Evolutionary conservation across 2,113 vertebrate species (phyloP).

Genomic region (Colistium nudipinnis): DNA sequence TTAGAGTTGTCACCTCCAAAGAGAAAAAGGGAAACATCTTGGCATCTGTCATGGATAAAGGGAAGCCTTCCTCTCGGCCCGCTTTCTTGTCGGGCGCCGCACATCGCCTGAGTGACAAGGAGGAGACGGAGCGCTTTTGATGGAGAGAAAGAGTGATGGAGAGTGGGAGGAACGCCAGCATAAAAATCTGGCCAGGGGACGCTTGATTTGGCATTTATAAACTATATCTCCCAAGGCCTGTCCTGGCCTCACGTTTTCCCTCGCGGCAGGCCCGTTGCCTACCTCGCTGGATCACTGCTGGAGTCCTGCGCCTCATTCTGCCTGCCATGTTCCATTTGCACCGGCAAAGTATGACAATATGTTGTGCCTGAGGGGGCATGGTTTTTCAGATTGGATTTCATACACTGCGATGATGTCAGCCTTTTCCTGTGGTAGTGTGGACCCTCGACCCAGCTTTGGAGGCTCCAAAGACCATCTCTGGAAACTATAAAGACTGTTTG

Average conservation of each 20-base stretch:
- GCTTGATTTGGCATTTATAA: constrained; percentile 32
- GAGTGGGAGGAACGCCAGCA: constrained; percentile 3
- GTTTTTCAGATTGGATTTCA: constrained; percentile 9
- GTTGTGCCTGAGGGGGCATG: constrained; percentile 29
- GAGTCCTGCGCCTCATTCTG: constrained; percentile 11
- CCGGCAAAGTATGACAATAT: constrained; percentile 33
- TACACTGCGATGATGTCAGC: constrained; percentile 38
- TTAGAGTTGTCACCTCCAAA: constrained; percentile 52
- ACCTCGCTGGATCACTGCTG: constrained; percentile 24
- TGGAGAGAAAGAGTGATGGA: constrained; percentile 4
- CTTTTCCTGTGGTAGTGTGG: constrained; percentile 14
- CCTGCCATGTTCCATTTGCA: constrained; percentile 42
- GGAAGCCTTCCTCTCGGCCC: constrained; percentile 33
- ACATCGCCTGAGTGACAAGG: constrained; percentile 34
- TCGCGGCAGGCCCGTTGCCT: not conserved
- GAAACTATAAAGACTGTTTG: too few relatives aligned
- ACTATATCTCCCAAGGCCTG: constrained; percentile 2
- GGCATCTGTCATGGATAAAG: constrained; percentile 49
- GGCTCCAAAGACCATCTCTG: too few relatives aligned
- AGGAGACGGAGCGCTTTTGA: constrained; percentile 17
- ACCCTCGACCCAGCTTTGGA: too few relatives aligned
- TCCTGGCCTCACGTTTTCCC: constrained; percentile 7
- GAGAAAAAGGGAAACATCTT: constrained; percentile 25
- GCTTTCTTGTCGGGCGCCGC: constrained; percentile 38
- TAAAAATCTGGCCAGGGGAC: not conserved